Base-by-base conservation (phyloP, 2,113 vertebrate species). In the Pterocles burchelli region DNA sequence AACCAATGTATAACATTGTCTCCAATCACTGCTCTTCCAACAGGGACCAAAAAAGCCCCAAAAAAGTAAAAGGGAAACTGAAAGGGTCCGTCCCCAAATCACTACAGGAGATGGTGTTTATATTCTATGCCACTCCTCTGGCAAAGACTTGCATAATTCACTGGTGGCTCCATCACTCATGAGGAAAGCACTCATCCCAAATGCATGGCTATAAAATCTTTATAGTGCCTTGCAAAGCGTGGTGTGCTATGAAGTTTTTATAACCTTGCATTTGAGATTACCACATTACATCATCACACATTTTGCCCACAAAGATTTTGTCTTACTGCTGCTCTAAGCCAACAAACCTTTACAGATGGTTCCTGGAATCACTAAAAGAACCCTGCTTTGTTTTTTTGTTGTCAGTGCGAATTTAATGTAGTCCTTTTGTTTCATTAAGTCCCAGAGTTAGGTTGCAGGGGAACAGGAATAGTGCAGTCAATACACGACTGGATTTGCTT, bases 341-440 rank as follows among this genome's bases (percentile, higher is more conserved):
- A 71, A 54, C 58, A 72, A 92, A 91, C 55, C 51, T 81, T 95
- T 88, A 81, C 45, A 88, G 89, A 85, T 36, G 13, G 22, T 72
- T 90, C 79, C 22, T 88, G 63, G 78, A 90, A 82, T 21, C 72
- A 65, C 52, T 62, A 36, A 71, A 70, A 91, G 71, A 49, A 63
- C 51, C 22, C 26, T 71, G 54, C 33, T 93, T 81, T 29, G 5
- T 96, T 88, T 85, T 2, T 33, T 97, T 96, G 79, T 91, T 97
- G 97, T 95, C 89, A 98, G 91, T 82, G 89, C 11, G 24, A 93
- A 63, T 96, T 97, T 97, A 97, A 97, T 93, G 88, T 87, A 97
- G 61, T 95, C 76, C 87, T 97, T 98, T 97, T 96, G 95, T 98
- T 97, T 95, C 91, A 93, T 89, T 91, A 82, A 91, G 78, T 93